These are phyloP conservation scores for Myotis daubentonii DNA, from an alignment of 2,797 vertebrate species.

Conservation along the genomic window DNA sequence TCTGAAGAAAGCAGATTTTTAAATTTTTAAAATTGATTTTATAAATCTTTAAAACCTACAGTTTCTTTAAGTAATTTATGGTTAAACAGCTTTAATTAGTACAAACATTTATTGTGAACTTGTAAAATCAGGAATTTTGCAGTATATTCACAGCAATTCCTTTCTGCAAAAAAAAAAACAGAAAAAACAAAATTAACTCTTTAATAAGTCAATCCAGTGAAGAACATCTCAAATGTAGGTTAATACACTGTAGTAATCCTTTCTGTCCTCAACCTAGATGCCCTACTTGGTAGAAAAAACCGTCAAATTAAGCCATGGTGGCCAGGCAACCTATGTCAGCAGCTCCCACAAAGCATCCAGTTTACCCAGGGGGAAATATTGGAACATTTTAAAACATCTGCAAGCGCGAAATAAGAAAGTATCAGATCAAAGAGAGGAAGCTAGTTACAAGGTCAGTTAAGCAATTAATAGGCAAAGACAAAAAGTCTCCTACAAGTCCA, in stretches of 20 bases:
- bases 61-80: constrained; percentile 46
- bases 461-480: constrained; percentile 67
- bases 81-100: background rate
- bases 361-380: constrained; percentile 1
- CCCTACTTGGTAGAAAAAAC: background rate
- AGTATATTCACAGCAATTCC: background rate
- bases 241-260: background rate
- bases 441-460: constrained; percentile 73
- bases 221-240: background rate
- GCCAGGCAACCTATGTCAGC: constrained; percentile 11
- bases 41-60: constrained; percentile 5
- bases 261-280: background rate
- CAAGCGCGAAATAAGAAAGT: constrained; percentile 63
- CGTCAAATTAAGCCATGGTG: constrained; percentile 35
- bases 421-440: constrained; percentile 74
- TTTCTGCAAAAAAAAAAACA: background rate
- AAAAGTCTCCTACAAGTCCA: constrained; percentile 35
- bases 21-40: constrained; percentile 14
- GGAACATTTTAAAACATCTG: constrained; percentile 67
- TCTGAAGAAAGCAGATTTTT: background rate
- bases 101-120: constrained; percentile 9
- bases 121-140: background rate
- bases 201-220: background rate
- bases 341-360: constrained; percentile 38
- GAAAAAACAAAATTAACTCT: background rate